Percentiles rank a stretch among this genome's conserved stretches.
Conservation (phyloP, 1,140 invertebrate species). For the Ostrea denselamellosa region DNA sequence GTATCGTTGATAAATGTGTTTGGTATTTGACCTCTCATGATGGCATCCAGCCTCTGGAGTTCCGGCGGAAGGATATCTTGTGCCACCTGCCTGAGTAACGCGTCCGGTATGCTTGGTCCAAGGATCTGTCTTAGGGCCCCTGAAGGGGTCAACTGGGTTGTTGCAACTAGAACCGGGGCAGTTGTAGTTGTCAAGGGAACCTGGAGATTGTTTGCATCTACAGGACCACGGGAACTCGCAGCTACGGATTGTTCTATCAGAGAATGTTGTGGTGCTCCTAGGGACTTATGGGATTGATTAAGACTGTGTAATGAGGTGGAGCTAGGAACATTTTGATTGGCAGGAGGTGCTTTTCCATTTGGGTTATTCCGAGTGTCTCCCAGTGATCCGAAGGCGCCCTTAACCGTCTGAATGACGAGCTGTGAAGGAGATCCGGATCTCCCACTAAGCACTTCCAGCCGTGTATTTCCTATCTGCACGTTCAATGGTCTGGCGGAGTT, state of each 20-base stretch:
- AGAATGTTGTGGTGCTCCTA: background rate
- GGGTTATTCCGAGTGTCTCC: background rate
- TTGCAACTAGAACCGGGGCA: background rate
- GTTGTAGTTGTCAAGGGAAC: background rate
- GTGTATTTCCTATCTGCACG: background rate
- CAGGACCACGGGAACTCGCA: background rate
- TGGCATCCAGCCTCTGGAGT: background rate
- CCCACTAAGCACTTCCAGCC: background rate
- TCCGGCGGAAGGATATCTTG: conserved; percentile 11
- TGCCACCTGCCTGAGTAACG: background rate
- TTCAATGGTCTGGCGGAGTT: conserved; percentile 18
- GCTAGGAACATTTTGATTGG: conserved; percentile 4
- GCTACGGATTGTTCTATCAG: background rate
- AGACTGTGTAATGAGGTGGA: background rate
- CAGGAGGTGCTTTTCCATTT: background rate
- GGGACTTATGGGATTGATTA: background rate
- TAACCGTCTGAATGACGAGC: background rate
- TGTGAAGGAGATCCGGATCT: background rate
- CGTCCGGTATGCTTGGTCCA: background rate
- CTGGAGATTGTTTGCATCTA: background rate
- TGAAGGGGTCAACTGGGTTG: background rate
- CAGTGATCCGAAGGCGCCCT: background rate
- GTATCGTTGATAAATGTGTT: background rate
- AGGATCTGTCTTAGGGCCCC: background rate
- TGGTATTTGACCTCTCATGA: background rate